Evolutionary conservation across 2,888 invertebrate genomes (phyloP).

Genomic region (Phengaris alcon): DNA sequence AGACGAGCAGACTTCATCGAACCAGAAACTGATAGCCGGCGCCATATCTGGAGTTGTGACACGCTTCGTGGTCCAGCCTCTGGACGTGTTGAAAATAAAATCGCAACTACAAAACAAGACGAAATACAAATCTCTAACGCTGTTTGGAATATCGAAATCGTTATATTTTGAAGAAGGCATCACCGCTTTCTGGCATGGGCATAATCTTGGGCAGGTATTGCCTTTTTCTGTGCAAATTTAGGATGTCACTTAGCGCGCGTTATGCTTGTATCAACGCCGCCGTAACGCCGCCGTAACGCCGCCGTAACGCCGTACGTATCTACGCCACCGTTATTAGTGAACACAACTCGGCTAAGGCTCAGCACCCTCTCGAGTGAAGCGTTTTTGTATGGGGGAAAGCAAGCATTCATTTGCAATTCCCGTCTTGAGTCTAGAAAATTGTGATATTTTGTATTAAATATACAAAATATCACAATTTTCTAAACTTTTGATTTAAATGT

Average conservation of each 20-base stretch:
- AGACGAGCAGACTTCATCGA: constrained; percentile 52
- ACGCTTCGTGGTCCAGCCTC: constrained; percentile 81
- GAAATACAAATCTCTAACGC: constrained; percentile 49
- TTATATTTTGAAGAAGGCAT: constrained; percentile 91
- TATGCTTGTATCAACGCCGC: too few species aligned
- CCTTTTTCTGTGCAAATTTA: too few species aligned
- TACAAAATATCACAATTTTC: too few species aligned
- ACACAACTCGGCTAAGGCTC: too few species aligned
- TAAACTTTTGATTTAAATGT: constrained; percentile 30
- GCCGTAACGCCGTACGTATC: too few species aligned
- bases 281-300: too few species aligned
- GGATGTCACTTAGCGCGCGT: too few species aligned
- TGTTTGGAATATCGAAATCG: constrained; percentile 32
- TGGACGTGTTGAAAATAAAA: constrained; percentile 96
- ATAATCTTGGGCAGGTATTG: constrained; percentile 90
- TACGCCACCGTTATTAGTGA: too few species aligned
- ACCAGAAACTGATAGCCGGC: constrained; percentile 60
- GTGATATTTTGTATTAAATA: not conserved
- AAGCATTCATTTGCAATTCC: too few species aligned
- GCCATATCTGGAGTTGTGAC: constrained; percentile 56
- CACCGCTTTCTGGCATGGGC: constrained; percentile 95
- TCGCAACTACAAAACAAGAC: constrained; percentile 89
- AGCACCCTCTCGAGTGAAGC: too few species aligned
- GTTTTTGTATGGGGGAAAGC: too few species aligned
- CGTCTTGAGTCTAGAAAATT: too few species aligned